A percentile compares a stretch with the other conserved stretches of the same genome.
These are phyloP conservation scores for Diadema setosum DNA, from an alignment of 35 echinoderm and acorn worm species.

Conservation along the genomic window DNA sequence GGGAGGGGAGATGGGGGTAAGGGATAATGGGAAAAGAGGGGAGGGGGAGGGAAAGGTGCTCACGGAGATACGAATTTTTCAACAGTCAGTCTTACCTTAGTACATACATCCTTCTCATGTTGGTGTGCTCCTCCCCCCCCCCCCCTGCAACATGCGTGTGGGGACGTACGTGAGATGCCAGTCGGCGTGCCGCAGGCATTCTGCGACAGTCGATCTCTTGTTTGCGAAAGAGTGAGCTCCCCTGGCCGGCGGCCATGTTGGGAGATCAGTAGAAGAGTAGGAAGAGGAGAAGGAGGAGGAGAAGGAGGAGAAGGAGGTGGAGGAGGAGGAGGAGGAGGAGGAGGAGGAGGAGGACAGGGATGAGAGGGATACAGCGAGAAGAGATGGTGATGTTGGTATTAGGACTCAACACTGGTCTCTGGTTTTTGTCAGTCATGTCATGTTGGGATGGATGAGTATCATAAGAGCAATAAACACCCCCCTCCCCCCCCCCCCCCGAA, in stretches of 20 bases:
- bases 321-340: neutral
- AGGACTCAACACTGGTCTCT: too few species aligned
- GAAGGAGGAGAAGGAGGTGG: neutral
- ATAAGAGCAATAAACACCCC: neutral
- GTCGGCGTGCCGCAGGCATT: neutral
- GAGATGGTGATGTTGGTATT: too few species aligned
- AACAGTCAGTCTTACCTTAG: too few species aligned
- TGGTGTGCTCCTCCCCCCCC: too few species aligned
- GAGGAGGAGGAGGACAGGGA: neutral
- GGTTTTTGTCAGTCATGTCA: too few species aligned
- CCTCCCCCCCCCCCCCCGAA: neutral
- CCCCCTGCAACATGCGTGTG: constrained; percentile 2
- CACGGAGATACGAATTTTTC: too few species aligned
- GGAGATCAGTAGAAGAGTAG: neutral
- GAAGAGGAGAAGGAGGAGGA: neutral
- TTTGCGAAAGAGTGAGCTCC: neutral
- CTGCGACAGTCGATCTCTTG: neutral
- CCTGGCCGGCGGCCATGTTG: neutral
- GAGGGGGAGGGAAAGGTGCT: neutral
- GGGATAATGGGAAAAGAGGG: neutral
- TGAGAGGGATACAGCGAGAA: neutral
- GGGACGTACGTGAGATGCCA: neutral
- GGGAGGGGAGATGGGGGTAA: too few species aligned
- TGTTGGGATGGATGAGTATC: too few species aligned
- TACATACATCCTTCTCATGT: too few species aligned